These are phyloP conservation scores for Halocynthia roretzi DNA, from an alignment of 23 tunicate genomes.

Conservation along the genomic window DNA sequence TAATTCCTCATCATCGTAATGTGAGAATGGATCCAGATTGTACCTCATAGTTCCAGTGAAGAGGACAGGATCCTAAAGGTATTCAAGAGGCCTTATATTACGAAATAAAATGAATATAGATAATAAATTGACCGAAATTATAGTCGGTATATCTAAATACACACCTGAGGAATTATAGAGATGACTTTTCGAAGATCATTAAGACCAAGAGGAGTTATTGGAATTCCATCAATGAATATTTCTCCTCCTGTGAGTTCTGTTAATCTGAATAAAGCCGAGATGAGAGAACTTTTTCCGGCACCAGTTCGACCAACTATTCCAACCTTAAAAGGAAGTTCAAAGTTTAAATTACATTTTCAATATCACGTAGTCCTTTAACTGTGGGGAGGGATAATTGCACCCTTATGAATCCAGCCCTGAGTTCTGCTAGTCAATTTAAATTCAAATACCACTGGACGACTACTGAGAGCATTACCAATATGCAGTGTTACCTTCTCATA, in stretches of 20 bases:
- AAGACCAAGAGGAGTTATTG: slow-evolving; percentile 34
- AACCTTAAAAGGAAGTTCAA: neutral
- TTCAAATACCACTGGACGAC: too few relatives aligned
- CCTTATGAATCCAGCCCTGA: too few relatives aligned
- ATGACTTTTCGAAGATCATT: slow-evolving; percentile 39
- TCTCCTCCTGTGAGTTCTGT: slow-evolving; percentile 42
- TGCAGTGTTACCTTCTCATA: slow-evolving; percentile 49
- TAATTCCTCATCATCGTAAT: slow-evolving; percentile 55
- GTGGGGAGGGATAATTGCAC: too few relatives aligned
- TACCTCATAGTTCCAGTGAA: slow-evolving; percentile 68
- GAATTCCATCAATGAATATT: slow-evolving; percentile 43
- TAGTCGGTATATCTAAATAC: too few relatives aligned
- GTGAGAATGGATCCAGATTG: slow-evolving; percentile 57
- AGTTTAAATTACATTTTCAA: too few relatives aligned
- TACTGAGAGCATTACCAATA: too few relatives aligned
- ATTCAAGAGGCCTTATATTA: neutral
- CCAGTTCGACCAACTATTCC: slow-evolving; percentile 79
- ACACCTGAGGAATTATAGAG: slow-evolving; percentile 40
- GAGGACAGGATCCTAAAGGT: slow-evolving; percentile 55
- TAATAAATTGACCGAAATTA: too few relatives aligned
- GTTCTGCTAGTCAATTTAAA: too few relatives aligned
- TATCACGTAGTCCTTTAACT: too few relatives aligned
- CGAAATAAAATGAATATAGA: too few relatives aligned
- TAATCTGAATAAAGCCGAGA: slow-evolving; percentile 51
- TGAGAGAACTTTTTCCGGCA: slow-evolving; percentile 74